Conservation (phyloP, 2,888 invertebrate species). For the Rhamnusium bicolor region DNA sequence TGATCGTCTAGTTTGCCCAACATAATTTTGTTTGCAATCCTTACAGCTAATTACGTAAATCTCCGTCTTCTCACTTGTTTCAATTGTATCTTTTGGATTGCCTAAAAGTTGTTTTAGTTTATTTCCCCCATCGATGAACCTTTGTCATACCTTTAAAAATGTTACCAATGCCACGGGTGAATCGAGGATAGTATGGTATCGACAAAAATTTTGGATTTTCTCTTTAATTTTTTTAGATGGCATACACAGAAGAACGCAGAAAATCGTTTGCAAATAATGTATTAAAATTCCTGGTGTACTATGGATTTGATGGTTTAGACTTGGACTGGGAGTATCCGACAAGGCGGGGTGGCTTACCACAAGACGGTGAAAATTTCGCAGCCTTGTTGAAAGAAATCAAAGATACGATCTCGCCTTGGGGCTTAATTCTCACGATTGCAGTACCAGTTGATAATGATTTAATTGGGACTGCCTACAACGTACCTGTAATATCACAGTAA, state of each 20-base stretch:
- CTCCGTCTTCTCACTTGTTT: no score
- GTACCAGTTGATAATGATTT: constrained; percentile 68
- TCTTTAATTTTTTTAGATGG: constrained; percentile 67
- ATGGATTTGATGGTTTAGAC: constrained; percentile 81
- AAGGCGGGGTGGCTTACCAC: constrained; percentile 71
- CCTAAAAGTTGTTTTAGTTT: no score
- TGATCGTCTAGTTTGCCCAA: no score
- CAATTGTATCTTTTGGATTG: no score
- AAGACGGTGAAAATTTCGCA: constrained; percentile 59
- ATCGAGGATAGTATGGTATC: no score
- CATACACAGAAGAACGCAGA: constrained; percentile 63
- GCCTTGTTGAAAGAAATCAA: constrained; percentile 68
- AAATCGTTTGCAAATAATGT: constrained; percentile 69
- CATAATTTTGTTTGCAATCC: no score
- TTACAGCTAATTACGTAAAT: no score
- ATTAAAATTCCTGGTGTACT: constrained; percentile 63
- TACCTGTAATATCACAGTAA: constrained; percentile 66
- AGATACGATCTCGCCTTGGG: constrained; percentile 67
- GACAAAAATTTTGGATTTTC: no score
- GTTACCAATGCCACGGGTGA: no score
- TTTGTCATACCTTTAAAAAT: no score
- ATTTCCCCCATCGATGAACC: no score
- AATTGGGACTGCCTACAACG: constrained; percentile 68
- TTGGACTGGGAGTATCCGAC: constrained; percentile 83
- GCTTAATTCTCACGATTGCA: constrained; percentile 70